Base-by-base conservation (phyloP, 2,113 vertebrate species). In the Semnornis frantzii region DNA sequence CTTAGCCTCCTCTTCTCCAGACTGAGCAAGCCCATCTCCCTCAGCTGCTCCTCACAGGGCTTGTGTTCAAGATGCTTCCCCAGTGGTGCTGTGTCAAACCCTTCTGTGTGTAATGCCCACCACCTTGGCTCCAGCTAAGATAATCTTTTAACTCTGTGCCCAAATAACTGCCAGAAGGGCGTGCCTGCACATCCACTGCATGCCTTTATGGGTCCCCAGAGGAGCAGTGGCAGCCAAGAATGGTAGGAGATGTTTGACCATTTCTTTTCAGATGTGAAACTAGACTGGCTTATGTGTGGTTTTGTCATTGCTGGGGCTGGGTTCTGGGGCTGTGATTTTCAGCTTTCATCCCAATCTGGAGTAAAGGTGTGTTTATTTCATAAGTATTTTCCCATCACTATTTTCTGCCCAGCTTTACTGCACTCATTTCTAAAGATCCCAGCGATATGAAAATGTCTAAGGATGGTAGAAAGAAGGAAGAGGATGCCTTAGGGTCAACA, bases 101-200 rank as follows among this genome's bases (percentile, higher is more conserved):
- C 50, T 72, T 44, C 39, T 24, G 12, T 52, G 34, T 54, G 58
- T 76, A 72, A 84, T 58, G 44, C 1, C 58, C 42, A 48, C 28
- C 27, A 11, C 33, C 31, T 71, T 54, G 62, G 48, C 9, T 34
- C 31, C 52, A 34, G 1, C 33, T 44, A 24, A 54, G 44, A 23
- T 58, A 15, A 15, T 65, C 48, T 74, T 77, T 46, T 85, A 42
- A 28, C 30, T 86, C 48, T 10, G 13, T 64, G 23, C 19, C 30
- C 4, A n/a, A 3, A 63, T 14, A 50, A n/a, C 21, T 0, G 0
- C 37, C 1, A 0, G 25, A 39, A 52, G 33, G 57, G 28, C 68
- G 24, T 46, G 44, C 44, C 28, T 30, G 18, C 50, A 44, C 2
- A 37, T 33, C 31, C 12, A 21, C 15, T 4, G 2, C 3, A 0